A percentile compares a stretch with the other conserved stretches of the same genome.
These are phyloP conservation scores for Argynnis bischoffii DNA, from an alignment of 2,888 invertebrate species.

Conservation along the genomic window DNA sequence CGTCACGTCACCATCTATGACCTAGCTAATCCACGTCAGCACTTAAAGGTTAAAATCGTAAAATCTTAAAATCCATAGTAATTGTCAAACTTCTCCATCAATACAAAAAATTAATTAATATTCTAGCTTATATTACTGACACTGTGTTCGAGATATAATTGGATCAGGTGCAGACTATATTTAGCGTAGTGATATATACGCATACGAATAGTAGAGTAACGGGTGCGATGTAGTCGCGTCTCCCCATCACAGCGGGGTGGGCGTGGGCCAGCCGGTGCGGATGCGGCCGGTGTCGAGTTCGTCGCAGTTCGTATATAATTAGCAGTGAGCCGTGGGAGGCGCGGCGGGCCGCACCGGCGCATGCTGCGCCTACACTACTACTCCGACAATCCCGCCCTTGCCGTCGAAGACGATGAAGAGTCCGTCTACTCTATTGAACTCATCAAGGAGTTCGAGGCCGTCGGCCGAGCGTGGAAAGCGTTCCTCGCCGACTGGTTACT, in stretches of 20 bases:
- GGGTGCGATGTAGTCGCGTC: slow-evolving; percentile 48
- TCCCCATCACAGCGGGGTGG: slow-evolving; percentile 45
- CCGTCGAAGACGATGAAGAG: slow-evolving; percentile 82
- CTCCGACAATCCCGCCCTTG: slow-evolving; percentile 89
- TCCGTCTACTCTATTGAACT: slow-evolving; percentile 90
- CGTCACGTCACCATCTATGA: no score
- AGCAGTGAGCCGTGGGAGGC: slow-evolving; percentile 80
- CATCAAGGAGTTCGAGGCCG: slow-evolving; percentile 93
- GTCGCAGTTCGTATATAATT: slow-evolving; percentile 66
- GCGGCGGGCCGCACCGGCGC: slow-evolving; percentile 79
- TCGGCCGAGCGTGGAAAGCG: slow-evolving; percentile 89
- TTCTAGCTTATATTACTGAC: slow-evolving; percentile 39
- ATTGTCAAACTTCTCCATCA: background rate
- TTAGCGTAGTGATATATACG: slow-evolving; percentile 44
- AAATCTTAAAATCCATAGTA: background rate
- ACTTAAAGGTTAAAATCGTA: no score
- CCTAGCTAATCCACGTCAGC: no score
- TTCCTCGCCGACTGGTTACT: slow-evolving; percentile 87
- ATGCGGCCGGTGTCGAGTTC: slow-evolving; percentile 43
- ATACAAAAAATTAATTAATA: slow-evolving; percentile 16
- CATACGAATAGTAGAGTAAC: slow-evolving; percentile 40
- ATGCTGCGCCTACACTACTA: slow-evolving; percentile 93
- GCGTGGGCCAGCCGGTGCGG: slow-evolving; percentile 45
- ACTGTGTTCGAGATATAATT: slow-evolving; percentile 46
- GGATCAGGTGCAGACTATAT: slow-evolving; percentile 48